A percentile compares a stretch with the other conserved stretches of the same genome.
phyloP scores from a whole-genome alignment of 2,797 vertebrate species.

The Selene dorsalis region DNA sequence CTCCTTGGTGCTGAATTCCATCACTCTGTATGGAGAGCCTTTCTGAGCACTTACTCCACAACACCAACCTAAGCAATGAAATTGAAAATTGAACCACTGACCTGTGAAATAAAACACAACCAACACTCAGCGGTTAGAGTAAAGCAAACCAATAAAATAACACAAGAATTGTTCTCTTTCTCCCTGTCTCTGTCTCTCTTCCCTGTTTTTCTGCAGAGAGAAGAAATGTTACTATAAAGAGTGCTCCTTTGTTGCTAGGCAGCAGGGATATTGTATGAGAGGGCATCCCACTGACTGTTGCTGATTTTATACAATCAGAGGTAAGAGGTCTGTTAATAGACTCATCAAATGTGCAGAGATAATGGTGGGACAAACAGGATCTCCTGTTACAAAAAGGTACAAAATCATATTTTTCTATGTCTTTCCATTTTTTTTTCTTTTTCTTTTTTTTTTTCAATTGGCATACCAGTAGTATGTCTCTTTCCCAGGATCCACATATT shows the following conservation, averaged over 20 bases:
- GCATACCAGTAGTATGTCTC: neutral
- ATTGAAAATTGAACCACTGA: neutral
- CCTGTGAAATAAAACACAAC: neutral
- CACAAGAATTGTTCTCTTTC: neutral
- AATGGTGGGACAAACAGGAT: neutral
- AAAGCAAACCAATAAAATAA: conserved; percentile 17
- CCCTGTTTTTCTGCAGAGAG: conserved; percentile 34
- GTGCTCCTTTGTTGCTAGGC: conserved; percentile 53
- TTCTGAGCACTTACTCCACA: neutral
- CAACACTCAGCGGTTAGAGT: neutral
- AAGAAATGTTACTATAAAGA: conserved; percentile 24
- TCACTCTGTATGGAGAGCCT: neutral
- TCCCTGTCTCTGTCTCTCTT: neutral
- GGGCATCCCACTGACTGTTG: conserved; percentile 29
- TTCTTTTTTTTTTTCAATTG: conserved; percentile 1
- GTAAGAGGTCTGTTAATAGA: conserved; percentile 27
- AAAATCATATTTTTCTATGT: neutral
- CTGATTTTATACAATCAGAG: conserved; percentile 31
- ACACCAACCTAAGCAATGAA: neutral
- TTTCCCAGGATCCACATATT: neutral
- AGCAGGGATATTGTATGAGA: conserved; percentile 35
- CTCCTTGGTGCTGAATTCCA: conserved; percentile 14
- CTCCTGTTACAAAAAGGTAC: neutral
- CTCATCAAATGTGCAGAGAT: neutral
- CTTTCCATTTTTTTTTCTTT: neutral